Base-by-base conservation (phyloP, 2,113 vertebrate species). In the Zapus hudsonius region DNA sequence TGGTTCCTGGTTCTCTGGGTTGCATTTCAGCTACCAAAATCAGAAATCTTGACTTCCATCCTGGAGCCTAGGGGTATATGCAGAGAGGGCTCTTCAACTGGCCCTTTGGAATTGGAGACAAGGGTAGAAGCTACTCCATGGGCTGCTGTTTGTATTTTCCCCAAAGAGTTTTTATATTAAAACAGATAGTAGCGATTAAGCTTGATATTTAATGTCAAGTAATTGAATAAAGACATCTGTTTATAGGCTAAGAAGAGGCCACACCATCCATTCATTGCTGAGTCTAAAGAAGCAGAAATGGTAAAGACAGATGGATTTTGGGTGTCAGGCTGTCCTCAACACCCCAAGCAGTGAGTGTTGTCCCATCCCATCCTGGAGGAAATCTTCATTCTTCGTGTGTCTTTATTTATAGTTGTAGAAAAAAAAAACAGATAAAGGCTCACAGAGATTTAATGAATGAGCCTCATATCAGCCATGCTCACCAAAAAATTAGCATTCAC, bases 221-320 rank as follows among this genome's bases (percentile, higher is more conserved):
- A 38, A 69, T 59, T 25, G 52, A 57, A 20, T 78, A 23, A 63
- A 33, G 73, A 57, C 57, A 61, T 20, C n/a, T 76, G 27, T 44
- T 47, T 36, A 2, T 25, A 7, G 74, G 27, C 5, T 64, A n/a
- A n/a, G 22, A 4, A 80, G 63, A 12, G 12, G 5, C 0, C 10
- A 20, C 0, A 8, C 2, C 15, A 25, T 59, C 22, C 52, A 15
- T 13, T 7, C 52, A 15, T 10, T 7, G 6, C 52, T 22, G 33
- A 66, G 25, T 47, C 25, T 20, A 42, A 25, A 1, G 29, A 11
- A 55, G 0, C 1, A 13, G 29, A 44, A 69, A 63, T 15, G 10
- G 67, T 8, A 31, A 5, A 13, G 11, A 4, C 3, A 11, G 3
- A 16, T 1, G 20, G 25, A 8, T 17, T 29, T 3, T 1, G 1